A percentile compares a stretch with the other conserved stretches of the same genome.
Evolutionary conservation across 2,113 vertebrate species (phyloP).

Genomic region (Vulpes ferrilata): DNA sequence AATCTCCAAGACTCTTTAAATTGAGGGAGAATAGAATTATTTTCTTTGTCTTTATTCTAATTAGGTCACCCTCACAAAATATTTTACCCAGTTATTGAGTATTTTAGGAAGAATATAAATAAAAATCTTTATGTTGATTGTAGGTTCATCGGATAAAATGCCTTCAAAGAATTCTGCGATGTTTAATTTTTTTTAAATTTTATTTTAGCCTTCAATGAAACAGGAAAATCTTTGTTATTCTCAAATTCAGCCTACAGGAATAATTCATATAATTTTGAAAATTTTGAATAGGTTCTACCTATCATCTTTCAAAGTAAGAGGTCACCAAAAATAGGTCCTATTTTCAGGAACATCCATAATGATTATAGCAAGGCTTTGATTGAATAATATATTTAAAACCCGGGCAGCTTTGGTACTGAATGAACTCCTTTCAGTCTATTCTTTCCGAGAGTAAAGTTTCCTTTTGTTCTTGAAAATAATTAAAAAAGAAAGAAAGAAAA

Average conservation of each 20-base stretch:
- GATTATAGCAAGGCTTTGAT: constrained; percentile 57
- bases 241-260: constrained; percentile 21
- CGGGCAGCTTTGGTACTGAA: background rate
- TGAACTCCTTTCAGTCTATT: background rate
- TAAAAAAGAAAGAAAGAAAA: background rate
- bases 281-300: constrained; percentile 49
- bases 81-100: background rate
- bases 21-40: background rate
- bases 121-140: background rate
- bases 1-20: background rate
- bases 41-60: background rate
- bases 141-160: background rate
- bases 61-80: background rate
- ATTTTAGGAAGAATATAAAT: constrained; percentile 28
- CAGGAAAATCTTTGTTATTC: constrained; percentile 49
- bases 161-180: background rate
- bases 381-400: constrained; percentile 9
- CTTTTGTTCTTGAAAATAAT: background rate
- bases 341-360: constrained; percentile 63
- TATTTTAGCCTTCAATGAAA: constrained; percentile 65
- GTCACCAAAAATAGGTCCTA: constrained; percentile 63
- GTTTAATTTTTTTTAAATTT: background rate
- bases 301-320: constrained; percentile 73
- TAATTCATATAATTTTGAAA: constrained; percentile 80
- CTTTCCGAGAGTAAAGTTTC: background rate